Evolutionary conservation across 2,797 vertebrate species (phyloP).

Genomic region (Hydrocynus forskahlii): DNA sequence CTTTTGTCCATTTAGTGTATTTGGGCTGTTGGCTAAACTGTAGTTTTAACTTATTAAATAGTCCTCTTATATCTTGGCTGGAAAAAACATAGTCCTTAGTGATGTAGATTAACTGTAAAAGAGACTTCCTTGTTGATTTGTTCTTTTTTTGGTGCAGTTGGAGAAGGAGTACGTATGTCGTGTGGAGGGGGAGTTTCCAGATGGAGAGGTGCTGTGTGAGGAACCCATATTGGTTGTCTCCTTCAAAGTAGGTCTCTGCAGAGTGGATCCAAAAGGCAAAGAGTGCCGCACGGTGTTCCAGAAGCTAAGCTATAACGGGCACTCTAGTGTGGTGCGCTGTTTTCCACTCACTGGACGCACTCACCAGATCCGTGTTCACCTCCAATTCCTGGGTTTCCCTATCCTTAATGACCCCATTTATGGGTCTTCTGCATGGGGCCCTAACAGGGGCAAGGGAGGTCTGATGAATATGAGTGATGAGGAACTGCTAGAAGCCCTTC

Average conservation of each 20-base stretch:
- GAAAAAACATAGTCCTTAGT: background rate
- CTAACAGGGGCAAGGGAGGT: conserved; percentile 85
- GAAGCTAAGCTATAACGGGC: conserved; percentile 89
- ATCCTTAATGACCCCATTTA: conserved; percentile 97
- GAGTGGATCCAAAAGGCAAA: conserved; percentile 91
- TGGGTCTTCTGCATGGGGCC: conserved; percentile 91
- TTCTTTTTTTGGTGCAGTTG: conserved; percentile 75
- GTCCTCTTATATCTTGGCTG: background rate
- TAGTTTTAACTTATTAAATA: background rate
- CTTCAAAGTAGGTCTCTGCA: conserved; percentile 88
- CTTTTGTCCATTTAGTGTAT: background rate
- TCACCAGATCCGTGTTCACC: conserved; percentile 97
- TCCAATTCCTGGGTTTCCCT: conserved; percentile 94
- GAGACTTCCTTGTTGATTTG: background rate
- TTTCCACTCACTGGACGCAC: conserved; percentile 91
- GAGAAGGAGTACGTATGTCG: conserved; percentile 97
- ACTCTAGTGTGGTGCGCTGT: conserved; percentile 88
- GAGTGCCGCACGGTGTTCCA: conserved; percentile 88
- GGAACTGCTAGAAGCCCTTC: conserved; percentile 86
- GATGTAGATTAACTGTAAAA: background rate
- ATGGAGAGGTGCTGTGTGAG: conserved; percentile 84
- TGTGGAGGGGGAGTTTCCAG: conserved; percentile 91
- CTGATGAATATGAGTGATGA: conserved; percentile 84
- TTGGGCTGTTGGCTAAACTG: background rate
- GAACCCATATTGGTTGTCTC: conserved; percentile 95